Evolutionary conservation across 2,888 invertebrate species (phyloP).

Genomic region (Parapristionchus giblindavisi): DNA sequence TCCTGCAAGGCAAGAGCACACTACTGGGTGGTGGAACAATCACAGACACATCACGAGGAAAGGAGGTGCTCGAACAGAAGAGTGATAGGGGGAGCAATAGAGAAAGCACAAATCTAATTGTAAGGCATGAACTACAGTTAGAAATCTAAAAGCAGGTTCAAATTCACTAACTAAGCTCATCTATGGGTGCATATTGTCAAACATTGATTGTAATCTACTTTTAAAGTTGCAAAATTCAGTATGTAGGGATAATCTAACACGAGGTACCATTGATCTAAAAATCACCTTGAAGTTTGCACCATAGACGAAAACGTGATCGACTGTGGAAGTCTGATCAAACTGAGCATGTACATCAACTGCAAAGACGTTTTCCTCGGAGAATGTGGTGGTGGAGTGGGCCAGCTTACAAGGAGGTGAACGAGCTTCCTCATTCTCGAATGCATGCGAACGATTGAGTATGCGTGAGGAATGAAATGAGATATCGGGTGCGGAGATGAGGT

Average conservation of each 20-base stretch:
- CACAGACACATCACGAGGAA: too few relatives aligned
- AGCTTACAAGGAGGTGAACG: conserved; percentile 3
- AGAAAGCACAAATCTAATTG: too few relatives aligned
- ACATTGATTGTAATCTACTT: not conserved
- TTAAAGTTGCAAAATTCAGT: not conserved
- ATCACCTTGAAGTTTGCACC: conserved; percentile 44
- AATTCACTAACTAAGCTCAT: not conserved
- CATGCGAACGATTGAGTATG: conserved; percentile 59
- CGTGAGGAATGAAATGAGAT: conserved; percentile 66
- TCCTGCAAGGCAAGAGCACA: too few relatives aligned
- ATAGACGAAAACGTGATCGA: conserved; percentile 61
- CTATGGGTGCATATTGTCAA: not conserved
- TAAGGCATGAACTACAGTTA: too few relatives aligned
- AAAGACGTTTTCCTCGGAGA: too few relatives aligned
- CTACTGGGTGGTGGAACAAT: too few relatives aligned
- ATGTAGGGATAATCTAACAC: not conserved
- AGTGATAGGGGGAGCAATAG: too few relatives aligned
- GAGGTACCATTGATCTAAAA: conserved; percentile 13
- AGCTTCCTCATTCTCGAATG: conserved; percentile 34
- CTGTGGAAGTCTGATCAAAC: conserved; percentile 59
- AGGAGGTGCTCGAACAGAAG: too few relatives aligned
- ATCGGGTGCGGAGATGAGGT: conserved; percentile 65
- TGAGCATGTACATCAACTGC: conserved; percentile 51
- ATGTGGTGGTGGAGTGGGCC: not conserved
- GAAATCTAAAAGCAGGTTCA: too few relatives aligned